Percentiles rank a stretch among this genome's conserved stretches.
Evolutionary conservation across 2,113 vertebrate species (phyloP).

Genomic region (Henicopernis longicauda): DNA sequence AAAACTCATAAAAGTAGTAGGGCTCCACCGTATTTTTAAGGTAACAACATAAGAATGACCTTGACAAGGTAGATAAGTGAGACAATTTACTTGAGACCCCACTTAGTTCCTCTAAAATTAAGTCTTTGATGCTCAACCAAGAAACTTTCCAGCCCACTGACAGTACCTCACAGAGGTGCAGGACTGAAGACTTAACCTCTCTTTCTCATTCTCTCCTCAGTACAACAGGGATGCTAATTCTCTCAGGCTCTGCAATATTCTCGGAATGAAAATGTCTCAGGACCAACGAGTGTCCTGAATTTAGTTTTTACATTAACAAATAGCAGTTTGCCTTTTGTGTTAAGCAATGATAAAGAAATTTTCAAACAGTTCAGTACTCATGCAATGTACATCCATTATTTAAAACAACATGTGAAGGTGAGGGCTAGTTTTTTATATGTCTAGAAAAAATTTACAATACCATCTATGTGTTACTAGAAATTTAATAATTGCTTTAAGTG

Average conservation of each 20-base stretch:
- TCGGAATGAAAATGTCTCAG: not conserved
- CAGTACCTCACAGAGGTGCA: not conserved
- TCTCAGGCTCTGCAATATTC: not conserved
- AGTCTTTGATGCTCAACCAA: not conserved
- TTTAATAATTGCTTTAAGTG: not conserved
- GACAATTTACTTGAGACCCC: not conserved
- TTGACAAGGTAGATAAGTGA: not conserved
- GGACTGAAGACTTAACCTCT: not conserved
- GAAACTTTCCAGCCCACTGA: not conserved
- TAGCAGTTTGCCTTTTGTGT: not conserved
- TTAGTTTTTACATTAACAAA: not conserved
- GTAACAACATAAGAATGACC: not conserved
- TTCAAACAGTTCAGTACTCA: not conserved
- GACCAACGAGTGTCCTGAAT: not conserved
- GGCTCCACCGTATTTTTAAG: accelerated
- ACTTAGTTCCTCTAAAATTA: not conserved
- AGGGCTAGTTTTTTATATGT: not conserved
- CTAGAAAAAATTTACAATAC: not conserved
- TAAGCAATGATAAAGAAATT: not conserved
- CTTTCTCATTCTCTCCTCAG: not conserved
- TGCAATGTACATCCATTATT: not conserved
- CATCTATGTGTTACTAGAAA: not conserved
- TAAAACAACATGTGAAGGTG: not conserved
- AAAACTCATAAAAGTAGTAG: not conserved
- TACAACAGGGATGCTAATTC: not conserved